Evolutionary conservation across 2,797 vertebrate genomes (phyloP).

Genomic region (Rallus crepitans): DNA sequence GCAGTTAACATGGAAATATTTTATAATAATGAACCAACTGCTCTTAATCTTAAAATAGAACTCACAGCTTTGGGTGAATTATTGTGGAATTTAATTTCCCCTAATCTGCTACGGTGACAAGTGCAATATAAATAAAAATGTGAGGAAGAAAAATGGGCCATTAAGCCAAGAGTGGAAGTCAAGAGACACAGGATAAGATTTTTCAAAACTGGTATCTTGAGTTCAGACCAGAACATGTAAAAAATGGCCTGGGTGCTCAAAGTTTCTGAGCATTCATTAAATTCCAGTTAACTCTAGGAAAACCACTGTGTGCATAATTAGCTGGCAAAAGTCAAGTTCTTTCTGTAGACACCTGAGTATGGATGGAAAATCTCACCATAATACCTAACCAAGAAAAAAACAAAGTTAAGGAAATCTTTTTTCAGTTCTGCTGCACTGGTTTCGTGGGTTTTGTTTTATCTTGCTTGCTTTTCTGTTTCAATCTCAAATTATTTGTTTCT

Average conservation of each 20-base stretch:
- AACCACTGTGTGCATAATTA: not conserved
- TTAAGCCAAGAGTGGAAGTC: constrained; percentile 12
- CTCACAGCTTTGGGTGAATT: not conserved
- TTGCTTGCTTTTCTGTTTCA: not conserved
- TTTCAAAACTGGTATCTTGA: not conserved
- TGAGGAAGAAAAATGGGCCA: not conserved
- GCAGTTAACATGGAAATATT: constrained; percentile 1
- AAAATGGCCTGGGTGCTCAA: not conserved
- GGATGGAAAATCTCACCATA: not conserved
- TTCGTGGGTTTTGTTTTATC: not conserved
- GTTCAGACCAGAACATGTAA: not conserved
- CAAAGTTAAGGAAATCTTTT: not conserved
- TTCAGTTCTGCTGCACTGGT: not conserved
- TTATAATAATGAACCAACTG: constrained; percentile 17
- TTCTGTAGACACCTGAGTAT: not conserved
- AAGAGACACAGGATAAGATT: not conserved
- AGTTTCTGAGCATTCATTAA: not conserved
- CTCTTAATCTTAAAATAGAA: constrained; percentile 25
- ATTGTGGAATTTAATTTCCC: constrained; percentile 2
- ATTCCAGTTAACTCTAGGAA: not conserved
- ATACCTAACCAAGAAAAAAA: not conserved
- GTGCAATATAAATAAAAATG: constrained; percentile 49
- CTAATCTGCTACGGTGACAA: constrained; percentile 7
- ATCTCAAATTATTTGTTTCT: not conserved
- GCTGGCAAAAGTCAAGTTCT: not conserved